Conservation (phyloP, 2,113 vertebrate species). For the Anhinga anhinga region DNA sequence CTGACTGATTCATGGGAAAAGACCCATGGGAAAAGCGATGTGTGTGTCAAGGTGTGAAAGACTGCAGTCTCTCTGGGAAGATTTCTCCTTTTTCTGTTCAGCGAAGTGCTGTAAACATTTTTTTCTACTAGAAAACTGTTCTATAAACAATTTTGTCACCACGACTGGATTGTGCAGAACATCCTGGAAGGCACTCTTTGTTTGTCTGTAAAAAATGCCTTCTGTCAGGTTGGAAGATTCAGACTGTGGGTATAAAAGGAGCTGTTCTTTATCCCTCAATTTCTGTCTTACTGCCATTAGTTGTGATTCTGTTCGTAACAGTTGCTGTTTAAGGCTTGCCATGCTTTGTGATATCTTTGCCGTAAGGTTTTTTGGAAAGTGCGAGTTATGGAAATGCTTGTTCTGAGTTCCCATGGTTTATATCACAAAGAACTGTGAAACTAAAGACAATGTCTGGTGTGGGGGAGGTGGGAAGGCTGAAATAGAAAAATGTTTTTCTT, state of each 20-base stretch:
- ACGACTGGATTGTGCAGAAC: background rate
- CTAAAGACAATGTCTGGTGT: background rate
- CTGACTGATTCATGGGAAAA: background rate
- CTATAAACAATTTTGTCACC: background rate
- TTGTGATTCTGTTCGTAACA: background rate
- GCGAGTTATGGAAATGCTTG: background rate
- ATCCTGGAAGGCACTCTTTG: background rate
- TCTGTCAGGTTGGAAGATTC: background rate
- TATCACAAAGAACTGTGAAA: background rate
- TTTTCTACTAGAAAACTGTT: background rate
- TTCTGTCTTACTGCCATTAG: background rate
- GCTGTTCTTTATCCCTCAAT: background rate
- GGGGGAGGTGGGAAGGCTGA: background rate
- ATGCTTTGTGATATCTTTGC: background rate
- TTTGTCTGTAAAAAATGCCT: background rate
- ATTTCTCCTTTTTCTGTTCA: background rate
- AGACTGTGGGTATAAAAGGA: background rate
- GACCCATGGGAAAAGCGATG: background rate
- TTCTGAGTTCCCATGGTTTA: background rate
- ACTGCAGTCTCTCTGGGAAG: background rate
- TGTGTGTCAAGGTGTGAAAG: background rate
- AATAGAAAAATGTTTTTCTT: background rate
- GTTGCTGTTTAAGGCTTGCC: background rate
- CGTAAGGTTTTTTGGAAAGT: background rate
- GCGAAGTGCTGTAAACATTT: background rate